Conservation (phyloP, 2,113 vertebrate genomes). For the Cettia cetti region DNA sequence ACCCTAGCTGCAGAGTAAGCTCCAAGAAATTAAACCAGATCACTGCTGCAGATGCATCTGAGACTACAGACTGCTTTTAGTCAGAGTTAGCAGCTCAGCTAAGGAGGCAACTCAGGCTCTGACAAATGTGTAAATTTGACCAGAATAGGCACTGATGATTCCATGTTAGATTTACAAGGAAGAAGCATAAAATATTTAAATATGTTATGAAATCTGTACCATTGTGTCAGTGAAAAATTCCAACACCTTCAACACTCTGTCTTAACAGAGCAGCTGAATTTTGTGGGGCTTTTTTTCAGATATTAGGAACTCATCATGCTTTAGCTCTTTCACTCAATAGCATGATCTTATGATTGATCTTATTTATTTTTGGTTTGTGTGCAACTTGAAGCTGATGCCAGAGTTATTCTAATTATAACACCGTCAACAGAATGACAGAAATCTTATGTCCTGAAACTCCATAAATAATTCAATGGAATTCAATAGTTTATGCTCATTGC, state of each 20-base stretch:
- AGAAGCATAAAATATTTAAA: conserved; percentile 23
- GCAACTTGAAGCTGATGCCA: conserved; percentile 6
- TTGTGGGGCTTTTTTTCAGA: not conserved
- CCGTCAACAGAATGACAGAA: conserved; percentile 41
- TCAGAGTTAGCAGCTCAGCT: not conserved
- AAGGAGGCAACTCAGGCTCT: not conserved
- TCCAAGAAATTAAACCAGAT: not conserved
- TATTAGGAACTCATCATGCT: not conserved
- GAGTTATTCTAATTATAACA: conserved; percentile 47
- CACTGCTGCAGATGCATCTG: not conserved
- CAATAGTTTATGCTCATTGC: not conserved
- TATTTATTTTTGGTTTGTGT: conserved; percentile 39
- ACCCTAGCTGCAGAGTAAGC: not conserved
- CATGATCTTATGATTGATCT: conserved; percentile 41
- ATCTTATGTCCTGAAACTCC: conserved; percentile 15
- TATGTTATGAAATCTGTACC: conserved; percentile 21
- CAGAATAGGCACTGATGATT: not conserved
- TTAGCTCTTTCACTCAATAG: conserved; percentile 4
- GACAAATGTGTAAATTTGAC: not conserved
- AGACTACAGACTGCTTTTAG: not conserved
- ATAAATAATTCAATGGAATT: conserved; percentile 28
- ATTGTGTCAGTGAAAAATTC: conserved; percentile 21
- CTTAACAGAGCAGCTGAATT: conserved; percentile 30
- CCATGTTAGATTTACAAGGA: not conserved
- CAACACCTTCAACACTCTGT: conserved; percentile 18